These are phyloP conservation scores for Pandemis corylana DNA, from an alignment of 2,888 invertebrate species.

Conservation along the genomic window DNA sequence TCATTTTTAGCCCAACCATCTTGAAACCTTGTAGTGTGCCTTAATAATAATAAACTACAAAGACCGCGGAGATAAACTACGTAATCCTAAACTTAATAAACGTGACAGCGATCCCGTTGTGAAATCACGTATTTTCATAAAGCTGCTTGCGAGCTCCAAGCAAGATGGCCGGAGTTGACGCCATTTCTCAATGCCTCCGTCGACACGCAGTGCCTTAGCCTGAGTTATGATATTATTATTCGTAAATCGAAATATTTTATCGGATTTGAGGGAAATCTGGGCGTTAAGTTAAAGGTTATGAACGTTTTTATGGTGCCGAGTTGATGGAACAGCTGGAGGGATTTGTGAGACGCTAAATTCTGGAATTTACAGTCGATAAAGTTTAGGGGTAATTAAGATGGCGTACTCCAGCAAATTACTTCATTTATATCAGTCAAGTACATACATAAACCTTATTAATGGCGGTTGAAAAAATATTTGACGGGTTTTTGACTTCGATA, in stretches of 20 bases:
- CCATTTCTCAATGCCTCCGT: conserved; percentile 48
- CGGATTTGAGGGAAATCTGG: conserved; percentile 24
- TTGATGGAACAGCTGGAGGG: conserved; percentile 15
- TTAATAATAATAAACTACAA: neutral
- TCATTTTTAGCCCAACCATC: no score
- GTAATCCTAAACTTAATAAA: conserved; percentile 16
- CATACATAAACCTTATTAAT: neutral
- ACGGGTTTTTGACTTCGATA: neutral
- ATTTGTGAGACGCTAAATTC: neutral
- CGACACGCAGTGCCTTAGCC: conserved; percentile 43
- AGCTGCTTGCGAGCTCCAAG: conserved; percentile 41
- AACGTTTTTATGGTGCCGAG: conserved; percentile 12
- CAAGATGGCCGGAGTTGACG: conserved; percentile 48
- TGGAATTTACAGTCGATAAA: neutral
- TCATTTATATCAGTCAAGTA: neutral
- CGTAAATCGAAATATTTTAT: conserved; percentile 41
- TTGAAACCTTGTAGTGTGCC: no score
- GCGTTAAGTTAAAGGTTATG: conserved; percentile 12
- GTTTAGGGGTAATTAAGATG: neutral
- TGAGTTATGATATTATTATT: conserved; percentile 41
- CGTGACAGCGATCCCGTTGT: conserved; percentile 8
- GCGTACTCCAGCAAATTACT: neutral
- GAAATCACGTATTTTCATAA: conserved; percentile 41
- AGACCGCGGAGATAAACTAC: conserved; percentile 12
- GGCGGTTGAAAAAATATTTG: neutral